Evolutionary conservation across 2,113 vertebrate genomes (phyloP).

Genomic region (Gavialis gangeticus): DNA sequence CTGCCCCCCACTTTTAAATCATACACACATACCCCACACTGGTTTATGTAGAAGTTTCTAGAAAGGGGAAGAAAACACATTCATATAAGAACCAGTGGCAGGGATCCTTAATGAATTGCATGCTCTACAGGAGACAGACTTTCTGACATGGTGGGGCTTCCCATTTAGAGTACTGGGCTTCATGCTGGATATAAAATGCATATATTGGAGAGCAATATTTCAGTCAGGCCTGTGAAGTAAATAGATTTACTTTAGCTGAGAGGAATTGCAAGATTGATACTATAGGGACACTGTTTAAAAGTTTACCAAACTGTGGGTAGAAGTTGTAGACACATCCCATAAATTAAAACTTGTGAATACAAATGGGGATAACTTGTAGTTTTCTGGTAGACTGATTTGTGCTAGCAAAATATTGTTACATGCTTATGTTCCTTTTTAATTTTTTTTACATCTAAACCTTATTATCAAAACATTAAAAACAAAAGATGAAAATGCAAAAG

Average conservation of each 20-base stretch:
- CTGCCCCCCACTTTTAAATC: not conserved
- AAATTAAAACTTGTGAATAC: not conserved
- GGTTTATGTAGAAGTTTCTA: not conserved
- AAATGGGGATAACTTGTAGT: not conserved
- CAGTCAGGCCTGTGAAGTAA: not conserved
- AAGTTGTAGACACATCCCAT: not conserved
- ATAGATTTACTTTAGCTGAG: not conserved
- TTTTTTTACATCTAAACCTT: not conserved
- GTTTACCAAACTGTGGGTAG: not conserved
- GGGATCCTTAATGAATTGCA: not conserved
- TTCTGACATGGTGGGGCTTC: not conserved
- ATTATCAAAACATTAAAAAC: no score
- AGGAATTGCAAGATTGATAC: not conserved
- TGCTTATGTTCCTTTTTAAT: not conserved
- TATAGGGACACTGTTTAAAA: not conserved
- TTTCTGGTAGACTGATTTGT: not conserved
- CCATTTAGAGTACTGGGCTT: not conserved
- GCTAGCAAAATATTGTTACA: not conserved
- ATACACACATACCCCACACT: not conserved
- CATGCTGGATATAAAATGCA: not conserved
- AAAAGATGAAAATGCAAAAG: no score
- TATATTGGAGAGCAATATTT: not conserved
- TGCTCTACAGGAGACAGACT: not conserved
- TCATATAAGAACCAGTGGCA: not conserved
- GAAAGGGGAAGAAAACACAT: not conserved